A percentile compares a stretch with the other conserved stretches of the same genome.
Conservation (phyloP, 1,140 invertebrate species). For the Drosophila pseudoananassae region DNA sequence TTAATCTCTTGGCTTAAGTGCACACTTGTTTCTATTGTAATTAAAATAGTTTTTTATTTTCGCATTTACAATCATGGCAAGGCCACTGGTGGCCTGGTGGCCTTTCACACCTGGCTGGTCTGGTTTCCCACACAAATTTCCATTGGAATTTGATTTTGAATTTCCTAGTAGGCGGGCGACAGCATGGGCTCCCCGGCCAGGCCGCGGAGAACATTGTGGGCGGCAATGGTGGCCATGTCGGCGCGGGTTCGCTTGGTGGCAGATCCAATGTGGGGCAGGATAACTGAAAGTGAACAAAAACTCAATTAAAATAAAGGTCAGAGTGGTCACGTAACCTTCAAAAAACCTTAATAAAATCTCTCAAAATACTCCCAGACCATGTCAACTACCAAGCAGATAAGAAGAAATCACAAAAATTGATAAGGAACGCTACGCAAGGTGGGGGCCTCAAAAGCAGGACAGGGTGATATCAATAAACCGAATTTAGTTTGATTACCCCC, state of each 20-base stretch:
- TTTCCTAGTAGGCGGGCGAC: constrained; percentile 84
- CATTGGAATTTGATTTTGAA: not conserved
- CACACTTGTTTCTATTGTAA: constrained; percentile 4
- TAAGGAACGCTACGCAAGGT: constrained; percentile 35
- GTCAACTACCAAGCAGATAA: constrained; percentile 46
- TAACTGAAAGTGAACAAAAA: constrained; percentile 83
- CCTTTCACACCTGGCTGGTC: constrained; percentile 32
- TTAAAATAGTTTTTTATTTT: constrained; percentile 33
- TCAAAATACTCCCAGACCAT: constrained; percentile 34
- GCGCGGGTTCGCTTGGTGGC: constrained; percentile 91
- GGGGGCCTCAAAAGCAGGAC: not conserved
- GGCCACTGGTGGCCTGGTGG: constrained; percentile 10
- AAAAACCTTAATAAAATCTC: constrained; percentile 53
- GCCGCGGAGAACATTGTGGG: constrained; percentile 91
- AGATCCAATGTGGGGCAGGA: constrained; percentile 95
- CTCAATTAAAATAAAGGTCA: not conserved
- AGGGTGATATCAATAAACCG: constrained; percentile 19
- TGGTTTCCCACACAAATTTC: not conserved
- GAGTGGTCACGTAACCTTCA: constrained; percentile 53
- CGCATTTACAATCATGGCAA: constrained; percentile 30
- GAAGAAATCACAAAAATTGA: constrained; percentile 30
- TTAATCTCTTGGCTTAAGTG: constrained; percentile 5
- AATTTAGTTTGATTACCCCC: constrained; percentile 4
- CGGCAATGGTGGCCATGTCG: constrained; percentile 91
- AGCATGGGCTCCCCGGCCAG: constrained; percentile 88